Evolutionary conservation across 2,113 vertebrate species (phyloP).

Genomic region (Alligator mississippiensis): DNA sequence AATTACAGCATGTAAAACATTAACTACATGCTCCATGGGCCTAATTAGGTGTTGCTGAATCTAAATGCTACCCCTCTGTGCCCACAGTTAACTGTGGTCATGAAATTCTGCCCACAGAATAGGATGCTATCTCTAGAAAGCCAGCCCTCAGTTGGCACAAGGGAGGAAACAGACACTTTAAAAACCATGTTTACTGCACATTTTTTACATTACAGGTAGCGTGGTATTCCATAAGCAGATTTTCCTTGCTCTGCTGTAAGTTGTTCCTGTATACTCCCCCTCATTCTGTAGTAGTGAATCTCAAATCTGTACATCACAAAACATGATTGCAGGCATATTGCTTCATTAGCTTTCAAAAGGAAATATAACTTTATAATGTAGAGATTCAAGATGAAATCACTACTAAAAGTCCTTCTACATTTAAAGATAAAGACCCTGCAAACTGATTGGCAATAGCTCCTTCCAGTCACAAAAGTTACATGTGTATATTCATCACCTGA

Average conservation of each 20-base stretch:
- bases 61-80: background rate
- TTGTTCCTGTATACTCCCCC: background rate
- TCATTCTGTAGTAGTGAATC: background rate
- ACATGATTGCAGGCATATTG: fast-evolving
- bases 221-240: background rate
- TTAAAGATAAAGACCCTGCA: background rate
- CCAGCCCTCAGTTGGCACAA: background rate
- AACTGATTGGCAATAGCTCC: too few relatives aligned
- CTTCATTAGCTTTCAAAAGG: background rate
- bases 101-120: background rate
- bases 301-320: background rate
- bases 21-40: background rate
- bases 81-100: fast-evolving
- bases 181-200: background rate
- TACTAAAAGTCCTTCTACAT: background rate
- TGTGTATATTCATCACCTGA: background rate
- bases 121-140: fast-evolving
- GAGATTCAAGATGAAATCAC: background rate
- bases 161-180: background rate
- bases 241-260: fast-evolving
- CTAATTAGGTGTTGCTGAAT: background rate
- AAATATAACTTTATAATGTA: background rate
- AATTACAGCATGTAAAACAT: background rate
- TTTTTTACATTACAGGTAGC: background rate
- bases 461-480: background rate